Evolutionary conservation across 2,888 invertebrate species (phyloP).

Genomic region (Syrista parreyssii): DNA sequence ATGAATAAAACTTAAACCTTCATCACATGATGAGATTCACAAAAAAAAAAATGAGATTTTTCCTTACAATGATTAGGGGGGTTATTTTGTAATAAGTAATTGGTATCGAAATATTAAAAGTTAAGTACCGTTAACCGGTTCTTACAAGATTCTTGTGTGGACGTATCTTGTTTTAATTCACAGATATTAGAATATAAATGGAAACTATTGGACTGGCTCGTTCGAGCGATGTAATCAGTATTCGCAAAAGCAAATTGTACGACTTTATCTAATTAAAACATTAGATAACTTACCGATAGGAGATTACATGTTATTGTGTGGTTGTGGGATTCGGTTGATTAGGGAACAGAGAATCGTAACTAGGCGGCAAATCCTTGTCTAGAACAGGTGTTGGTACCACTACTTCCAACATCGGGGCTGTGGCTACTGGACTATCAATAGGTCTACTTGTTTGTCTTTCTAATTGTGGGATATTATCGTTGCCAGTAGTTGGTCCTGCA

Average conservation of each 20-base stretch:
- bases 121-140: too few relatives aligned
- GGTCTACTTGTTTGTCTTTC: constrained; percentile 47
- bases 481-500: constrained; percentile 53
- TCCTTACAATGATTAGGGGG: too few relatives aligned
- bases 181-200: too few relatives aligned
- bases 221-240: background rate
- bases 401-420: constrained; percentile 62
- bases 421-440: constrained; percentile 48
- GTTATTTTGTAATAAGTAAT: too few relatives aligned
- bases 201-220: too few relatives aligned
- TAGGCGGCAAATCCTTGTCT: constrained; percentile 70
- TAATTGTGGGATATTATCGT: constrained; percentile 37
- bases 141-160: too few relatives aligned
- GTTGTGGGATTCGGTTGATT: constrained; percentile 50
- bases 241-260: background rate
- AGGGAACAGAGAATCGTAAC: constrained; percentile 71
- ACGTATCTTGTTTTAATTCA: too few relatives aligned
- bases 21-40: background rate
- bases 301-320: constrained; percentile 18
- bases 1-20: background rate
- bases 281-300: constrained; percentile 42
- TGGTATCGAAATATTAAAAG: too few relatives aligned
- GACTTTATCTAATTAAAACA: constrained; percentile 56
- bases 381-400: constrained; percentile 57
- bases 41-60: too few relatives aligned